Percentiles rank a stretch among this genome's conserved stretches.
Evolutionary conservation across 2,888 invertebrate genomes (phyloP).

Genomic region (Gastrophysa polygoni): DNA sequence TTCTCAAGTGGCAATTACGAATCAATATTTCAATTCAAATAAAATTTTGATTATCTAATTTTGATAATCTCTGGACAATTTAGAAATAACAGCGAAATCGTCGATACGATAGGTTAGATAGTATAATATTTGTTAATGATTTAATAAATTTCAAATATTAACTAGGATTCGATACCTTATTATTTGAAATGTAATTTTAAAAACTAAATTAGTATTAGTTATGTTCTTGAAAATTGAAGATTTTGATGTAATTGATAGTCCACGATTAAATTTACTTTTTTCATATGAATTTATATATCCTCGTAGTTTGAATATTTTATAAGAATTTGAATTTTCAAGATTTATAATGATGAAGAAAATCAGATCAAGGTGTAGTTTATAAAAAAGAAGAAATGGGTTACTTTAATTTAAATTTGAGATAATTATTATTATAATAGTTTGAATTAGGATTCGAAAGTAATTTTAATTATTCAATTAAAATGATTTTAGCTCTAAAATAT

Average conservation of each 20-base stretch:
- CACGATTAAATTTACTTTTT: conserved; percentile 61
- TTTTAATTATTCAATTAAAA: conserved; percentile 61
- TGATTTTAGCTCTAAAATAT: conserved; percentile 70
- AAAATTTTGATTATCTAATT: too few species aligned
- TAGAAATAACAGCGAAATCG: too few species aligned
- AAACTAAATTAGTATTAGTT: conserved; percentile 64
- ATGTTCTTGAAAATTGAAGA: conserved; percentile 71
- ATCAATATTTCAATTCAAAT: too few species aligned
- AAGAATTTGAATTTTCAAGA: conserved; percentile 58
- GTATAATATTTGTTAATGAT: conserved; percentile 56
- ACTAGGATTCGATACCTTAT: conserved; percentile 76
- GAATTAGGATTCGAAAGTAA: conserved; percentile 73
- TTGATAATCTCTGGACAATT: too few species aligned
- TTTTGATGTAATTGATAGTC: conserved; percentile 73
- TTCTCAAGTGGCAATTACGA: too few species aligned
- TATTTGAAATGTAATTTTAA: conserved; percentile 61
- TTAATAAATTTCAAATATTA: conserved; percentile 58
- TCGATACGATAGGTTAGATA: too few species aligned
- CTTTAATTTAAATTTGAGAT: conserved; percentile 58
- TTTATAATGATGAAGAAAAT: conserved; percentile 61
- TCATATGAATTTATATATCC: conserved; percentile 16
- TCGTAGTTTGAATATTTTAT: conserved; percentile 15
- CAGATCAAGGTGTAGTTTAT: conserved; percentile 77
- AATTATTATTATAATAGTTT: conserved; percentile 57
- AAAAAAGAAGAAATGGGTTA: conserved; percentile 71